Evolutionary conservation across 2,113 vertebrate species (phyloP).

Genomic region (Bubo blakistoni): DNA sequence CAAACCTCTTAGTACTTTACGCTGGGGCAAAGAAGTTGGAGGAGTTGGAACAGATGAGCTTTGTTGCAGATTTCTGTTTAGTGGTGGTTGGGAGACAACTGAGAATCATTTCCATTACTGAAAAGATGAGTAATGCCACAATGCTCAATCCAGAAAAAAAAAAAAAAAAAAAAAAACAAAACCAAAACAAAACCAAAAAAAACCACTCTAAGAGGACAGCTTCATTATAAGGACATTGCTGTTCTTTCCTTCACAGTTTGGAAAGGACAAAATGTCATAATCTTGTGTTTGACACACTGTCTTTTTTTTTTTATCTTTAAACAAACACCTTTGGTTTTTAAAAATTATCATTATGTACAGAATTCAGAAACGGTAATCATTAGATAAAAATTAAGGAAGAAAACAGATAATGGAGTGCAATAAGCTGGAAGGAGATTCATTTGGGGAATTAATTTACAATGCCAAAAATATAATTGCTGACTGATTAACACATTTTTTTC

Average conservation of each 20-base stretch:
- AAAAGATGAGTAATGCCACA: not conserved
- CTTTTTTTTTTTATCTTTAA: conserved; percentile 31
- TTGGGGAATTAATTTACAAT: conserved; percentile 71
- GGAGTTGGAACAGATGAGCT: not conserved
- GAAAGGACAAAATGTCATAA: conserved; percentile 4
- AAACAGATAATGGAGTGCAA: conserved; percentile 53
- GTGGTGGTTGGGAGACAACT: not conserved
- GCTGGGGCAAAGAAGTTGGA: not conserved
- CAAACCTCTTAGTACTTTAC: not conserved
- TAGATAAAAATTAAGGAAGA: conserved; percentile 47
- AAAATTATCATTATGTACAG: not conserved
- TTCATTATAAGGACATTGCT: not conserved
- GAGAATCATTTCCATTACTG: not conserved
- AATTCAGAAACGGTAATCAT: conserved; percentile 49
- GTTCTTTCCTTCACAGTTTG: not conserved
- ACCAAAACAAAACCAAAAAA: not conserved
- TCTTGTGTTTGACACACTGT: not conserved
- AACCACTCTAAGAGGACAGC: not conserved
- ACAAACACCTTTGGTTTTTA: not conserved
- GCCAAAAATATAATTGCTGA: conserved; percentile 72
- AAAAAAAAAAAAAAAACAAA: not conserved
- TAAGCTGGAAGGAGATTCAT: conserved; percentile 54
- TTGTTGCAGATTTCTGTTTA: not conserved
- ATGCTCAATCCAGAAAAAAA: not conserved
- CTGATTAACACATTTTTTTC: conserved; percentile 65